Evolutionary conservation across 2,888 invertebrate genomes (phyloP), one percentile per base, ranked within the genome.

Genomic region (Clanis bilineata): DNA sequence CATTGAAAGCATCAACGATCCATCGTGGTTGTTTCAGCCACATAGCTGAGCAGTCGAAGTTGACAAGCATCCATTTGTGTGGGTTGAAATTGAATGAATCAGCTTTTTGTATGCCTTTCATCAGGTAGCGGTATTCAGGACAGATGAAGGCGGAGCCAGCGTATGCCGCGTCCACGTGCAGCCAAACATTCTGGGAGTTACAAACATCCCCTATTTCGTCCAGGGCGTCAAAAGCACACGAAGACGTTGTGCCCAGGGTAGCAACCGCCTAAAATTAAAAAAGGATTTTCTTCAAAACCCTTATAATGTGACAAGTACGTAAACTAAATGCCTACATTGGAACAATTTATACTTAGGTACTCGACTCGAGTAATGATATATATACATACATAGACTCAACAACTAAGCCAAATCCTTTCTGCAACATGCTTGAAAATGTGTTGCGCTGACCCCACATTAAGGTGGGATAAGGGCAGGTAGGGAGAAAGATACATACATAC

Each of bases 11-110:
- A 74, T 98, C 96, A 0, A 98, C 96, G 59, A 99, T 94, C 93
- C 97, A 96, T 56, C 95, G 94, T 65, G 97, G 97, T 77, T 97
- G 95, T 76, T 97, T 97, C 3, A 97, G 92, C 99, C 99, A 99
- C 97, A 99, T 96, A 0, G 99, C 96, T 10, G 99, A 99, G 82
- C 99, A 99, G 86, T 99, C 99, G 75, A 99, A 99, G 86, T 98
- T 99, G n/a, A 99, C 98, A 69, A 99, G 87, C 94, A 99, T 93
- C 99, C 99, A 99, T 88, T 99, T 99, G 87, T 99, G 99, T 0
- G 99, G 99, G 83, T 99, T 99, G 80, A 99, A 98, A 86, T 99
- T 99, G 85, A 99, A 98, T 0, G 99, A 99, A 77, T 98, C 97
- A 0, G 98, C 98, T 62, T 94, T 94, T 86, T 99, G 96, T 5